Conservation (phyloP, 2,113 vertebrate genomes). For the Sterrhoptilus dennistouni region DNA sequence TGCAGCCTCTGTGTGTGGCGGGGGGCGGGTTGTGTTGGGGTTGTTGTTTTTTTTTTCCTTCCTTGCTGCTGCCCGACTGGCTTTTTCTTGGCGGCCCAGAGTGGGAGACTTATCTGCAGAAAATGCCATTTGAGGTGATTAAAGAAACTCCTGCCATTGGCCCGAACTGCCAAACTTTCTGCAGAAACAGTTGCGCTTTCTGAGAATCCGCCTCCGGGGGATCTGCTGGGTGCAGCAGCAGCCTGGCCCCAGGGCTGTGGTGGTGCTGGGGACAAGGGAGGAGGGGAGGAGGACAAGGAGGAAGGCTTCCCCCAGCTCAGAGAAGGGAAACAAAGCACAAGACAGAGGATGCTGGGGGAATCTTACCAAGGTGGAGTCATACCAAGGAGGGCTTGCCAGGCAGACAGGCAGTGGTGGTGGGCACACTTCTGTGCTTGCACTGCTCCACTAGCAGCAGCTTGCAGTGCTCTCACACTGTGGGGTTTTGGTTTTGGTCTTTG, state of each 20-base stretch:
- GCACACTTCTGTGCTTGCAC: neutral
- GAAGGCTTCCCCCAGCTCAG: neutral
- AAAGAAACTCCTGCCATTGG: constrained; percentile 42
- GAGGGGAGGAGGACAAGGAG: neutral
- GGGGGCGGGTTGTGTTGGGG: neutral
- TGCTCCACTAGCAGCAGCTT: neutral
- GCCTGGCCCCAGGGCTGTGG: neutral
- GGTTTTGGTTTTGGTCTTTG: too few species aligned
- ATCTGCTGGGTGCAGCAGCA: neutral
- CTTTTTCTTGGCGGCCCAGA: neutral
- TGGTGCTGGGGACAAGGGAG: neutral
- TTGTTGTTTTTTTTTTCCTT: neutral
- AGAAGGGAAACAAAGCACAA: neutral
- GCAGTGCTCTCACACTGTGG: neutral
- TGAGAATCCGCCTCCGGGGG: neutral
- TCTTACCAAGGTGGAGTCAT: fast-evolving
- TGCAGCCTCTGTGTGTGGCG: neutral
- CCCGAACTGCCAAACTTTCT: neutral
- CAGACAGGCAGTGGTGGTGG: neutral
- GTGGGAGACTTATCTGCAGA: constrained; percentile 49
- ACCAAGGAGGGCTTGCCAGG: neutral
- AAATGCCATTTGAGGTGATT: constrained; percentile 44
- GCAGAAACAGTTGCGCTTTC: constrained; percentile 2
- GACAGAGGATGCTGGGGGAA: neutral
- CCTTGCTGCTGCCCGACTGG: neutral